Conservation (phyloP, 2,797 vertebrate species). For the Onychomys leucogaster region DNA sequence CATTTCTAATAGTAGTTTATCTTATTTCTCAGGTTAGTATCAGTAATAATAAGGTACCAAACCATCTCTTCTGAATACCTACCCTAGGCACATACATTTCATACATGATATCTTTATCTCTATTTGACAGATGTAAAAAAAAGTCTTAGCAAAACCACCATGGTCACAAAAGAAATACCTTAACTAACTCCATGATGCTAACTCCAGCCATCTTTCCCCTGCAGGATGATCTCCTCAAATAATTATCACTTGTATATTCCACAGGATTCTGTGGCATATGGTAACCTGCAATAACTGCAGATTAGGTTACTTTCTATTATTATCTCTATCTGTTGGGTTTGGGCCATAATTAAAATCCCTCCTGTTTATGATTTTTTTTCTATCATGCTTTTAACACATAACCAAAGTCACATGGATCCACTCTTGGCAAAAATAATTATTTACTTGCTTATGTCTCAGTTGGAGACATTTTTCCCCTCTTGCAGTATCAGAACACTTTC, state of each 20-base stretch:
- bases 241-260: neutral
- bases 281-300: neutral
- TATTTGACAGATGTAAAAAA: constrained; percentile 9
- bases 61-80: neutral
- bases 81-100: neutral
- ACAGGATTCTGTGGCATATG: neutral
- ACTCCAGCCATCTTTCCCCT: neutral
- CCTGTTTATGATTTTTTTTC: neutral
- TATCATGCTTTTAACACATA: neutral
- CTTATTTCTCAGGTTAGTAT: neutral
- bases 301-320: neutral
- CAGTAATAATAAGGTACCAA: constrained; percentile 10
- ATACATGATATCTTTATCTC: neutral
- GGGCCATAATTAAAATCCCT: neutral
- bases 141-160: neutral
- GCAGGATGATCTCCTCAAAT: neutral
- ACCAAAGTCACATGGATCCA: neutral
- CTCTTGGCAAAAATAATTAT: neutral
- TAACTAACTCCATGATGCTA: neutral
- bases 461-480: neutral
- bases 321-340: neutral
- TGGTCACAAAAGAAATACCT: neutral
- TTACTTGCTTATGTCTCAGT: neutral
- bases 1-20: constrained; percentile 20
- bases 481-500: neutral